Conservation (phyloP, 2,797 vertebrate species). For the Pseudochirops cupreus region DNA sequence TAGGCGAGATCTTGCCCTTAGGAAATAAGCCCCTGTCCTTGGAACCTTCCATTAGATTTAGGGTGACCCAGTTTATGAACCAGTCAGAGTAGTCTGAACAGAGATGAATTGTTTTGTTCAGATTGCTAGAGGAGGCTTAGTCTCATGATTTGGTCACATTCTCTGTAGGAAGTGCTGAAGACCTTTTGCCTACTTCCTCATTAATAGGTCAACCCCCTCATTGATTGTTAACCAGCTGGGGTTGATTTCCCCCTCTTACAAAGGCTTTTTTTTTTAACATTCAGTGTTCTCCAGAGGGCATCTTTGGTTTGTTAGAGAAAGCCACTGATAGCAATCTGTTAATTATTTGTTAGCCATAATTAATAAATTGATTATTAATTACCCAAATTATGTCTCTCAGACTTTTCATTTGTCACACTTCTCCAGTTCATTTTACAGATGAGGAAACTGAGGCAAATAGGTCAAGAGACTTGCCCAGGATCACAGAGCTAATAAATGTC, state of each 20-base stretch:
- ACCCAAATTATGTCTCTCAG: neutral
- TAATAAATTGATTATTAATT: neutral
- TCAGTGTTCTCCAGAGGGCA: neutral
- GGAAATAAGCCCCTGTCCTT: neutral
- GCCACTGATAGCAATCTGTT: neutral
- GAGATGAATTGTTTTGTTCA: neutral
- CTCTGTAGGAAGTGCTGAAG: neutral
- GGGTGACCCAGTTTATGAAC: no score
- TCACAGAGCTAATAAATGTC: slow-evolving; percentile 12
- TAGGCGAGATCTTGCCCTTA: neutral
- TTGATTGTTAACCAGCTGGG: neutral
- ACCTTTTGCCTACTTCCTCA: neutral
- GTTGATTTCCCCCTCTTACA: neutral
- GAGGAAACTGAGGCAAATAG: slow-evolving; percentile 8
- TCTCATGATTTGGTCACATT: neutral
- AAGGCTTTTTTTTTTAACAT: neutral
- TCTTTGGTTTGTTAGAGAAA: neutral
- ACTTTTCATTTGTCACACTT: neutral
- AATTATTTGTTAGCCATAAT: neutral
- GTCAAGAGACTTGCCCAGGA: neutral
- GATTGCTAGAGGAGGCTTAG: neutral
- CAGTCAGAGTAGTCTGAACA: neutral
- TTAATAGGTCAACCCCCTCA: neutral
- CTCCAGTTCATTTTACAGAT: neutral
- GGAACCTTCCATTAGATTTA: neutral